Base-by-base conservation (phyloP, 2,888 invertebrate genomes). In the Xanthorhoe spadicearia region DNA sequence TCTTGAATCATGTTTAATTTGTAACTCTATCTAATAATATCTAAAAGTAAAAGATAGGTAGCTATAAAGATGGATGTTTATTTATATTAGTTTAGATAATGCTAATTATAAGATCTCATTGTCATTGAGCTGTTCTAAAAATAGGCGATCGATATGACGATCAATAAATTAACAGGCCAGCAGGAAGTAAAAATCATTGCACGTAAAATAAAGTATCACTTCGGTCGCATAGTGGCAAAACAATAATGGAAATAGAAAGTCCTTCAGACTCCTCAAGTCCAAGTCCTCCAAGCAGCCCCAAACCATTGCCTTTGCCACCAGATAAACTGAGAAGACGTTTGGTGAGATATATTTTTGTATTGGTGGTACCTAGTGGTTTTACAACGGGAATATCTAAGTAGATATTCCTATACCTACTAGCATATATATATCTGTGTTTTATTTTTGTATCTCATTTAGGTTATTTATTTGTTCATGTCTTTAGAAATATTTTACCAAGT, bases 291-390 rank as follows among this genome's bases (percentile, higher is more conserved):
- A 55, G 28, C 48, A 56, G 52, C 49, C 49, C 64, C 9, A 57
- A 64, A 51, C 54, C 57, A 7, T 23, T 61, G 19, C 64, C 61
- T 38, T 19, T 54, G 32, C 68, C 68, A 50, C 68, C 68, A 3
- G 64, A 68, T 54, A 68, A 68, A 61, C 15, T 68, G 23, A 68
- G 32, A 61, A 64, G 68, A 18, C 64, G 68, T 17, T 61, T 61
- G 64, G 68, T 68, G 54, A 64, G 68, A 18, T 43, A 58, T 18
- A 23, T 43, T 43, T 43, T 43, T 2, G 13, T 43, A 43, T 4
- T n/a, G n/a, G n/a, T n/a, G n/a, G n/a, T n/a, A n/a, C n/a, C n/a
- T n/a, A n/a, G n/a, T n/a, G n/a, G n/a, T n/a, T n/a, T n/a, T n/a
- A n/a, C n/a, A n/a, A n/a, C n/a, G n/a, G n/a, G n/a, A n/a, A n/a